Conservation (phyloP, 2,888 invertebrate genomes). For the Altica lythri region DNA sequence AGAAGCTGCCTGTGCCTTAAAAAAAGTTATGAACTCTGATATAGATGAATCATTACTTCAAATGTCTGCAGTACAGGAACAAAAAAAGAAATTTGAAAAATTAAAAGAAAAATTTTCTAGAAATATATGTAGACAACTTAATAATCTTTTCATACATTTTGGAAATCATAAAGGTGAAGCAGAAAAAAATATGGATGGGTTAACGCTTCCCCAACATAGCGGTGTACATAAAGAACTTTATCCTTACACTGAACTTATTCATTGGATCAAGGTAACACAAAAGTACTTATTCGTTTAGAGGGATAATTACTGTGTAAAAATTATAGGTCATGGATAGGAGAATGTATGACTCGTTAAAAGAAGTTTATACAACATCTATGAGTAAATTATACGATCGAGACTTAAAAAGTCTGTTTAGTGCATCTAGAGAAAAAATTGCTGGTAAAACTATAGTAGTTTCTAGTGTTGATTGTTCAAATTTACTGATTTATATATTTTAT, state of each 20-base stretch:
- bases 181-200: conserved; percentile 59
- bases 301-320: background rate
- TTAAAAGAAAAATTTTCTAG: conserved; percentile 80
- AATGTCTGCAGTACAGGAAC: conserved; percentile 78
- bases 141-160: conserved; percentile 93
- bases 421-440: conserved; percentile 64
- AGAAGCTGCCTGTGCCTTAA: conserved; percentile 73
- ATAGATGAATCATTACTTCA: conserved; percentile 67
- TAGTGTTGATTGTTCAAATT: background rate
- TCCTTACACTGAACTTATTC: conserved; percentile 89
- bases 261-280: conserved; percentile 82
- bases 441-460: conserved; percentile 35
- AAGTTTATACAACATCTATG: conserved; percentile 82
- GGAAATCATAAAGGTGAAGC: conserved; percentile 74
- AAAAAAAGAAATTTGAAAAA: conserved; percentile 76
- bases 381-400: conserved; percentile 89
- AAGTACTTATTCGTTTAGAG: background rate
- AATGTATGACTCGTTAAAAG: conserved; percentile 79
- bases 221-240: conserved; percentile 84
- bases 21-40: conserved; percentile 73
- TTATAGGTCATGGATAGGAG: conserved; percentile 73
- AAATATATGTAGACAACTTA: conserved; percentile 85
- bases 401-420: conserved; percentile 77
- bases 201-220: conserved; percentile 73
- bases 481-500: background rate